A percentile compares a stretch with the other conserved stretches of the same genome.
Evolutionary conservation across 2,113 vertebrate genomes (phyloP).

Genomic region (Stegostoma tigrinum): DNA sequence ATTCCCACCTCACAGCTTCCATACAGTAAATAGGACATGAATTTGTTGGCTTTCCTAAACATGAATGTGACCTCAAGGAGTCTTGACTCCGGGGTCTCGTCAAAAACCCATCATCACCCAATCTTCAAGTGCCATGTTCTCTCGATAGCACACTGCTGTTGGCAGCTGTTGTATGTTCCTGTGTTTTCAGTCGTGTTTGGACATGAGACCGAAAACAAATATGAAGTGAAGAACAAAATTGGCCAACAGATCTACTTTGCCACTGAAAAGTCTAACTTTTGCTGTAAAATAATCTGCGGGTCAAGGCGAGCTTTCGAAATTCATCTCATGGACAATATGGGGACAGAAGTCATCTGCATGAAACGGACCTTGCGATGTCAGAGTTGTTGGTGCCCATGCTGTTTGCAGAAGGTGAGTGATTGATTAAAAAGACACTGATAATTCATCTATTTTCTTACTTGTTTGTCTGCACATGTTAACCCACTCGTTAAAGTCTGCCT

Average conservation of each 20-base stretch:
- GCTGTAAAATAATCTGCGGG: constrained; percentile 71
- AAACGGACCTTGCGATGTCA: constrained; percentile 68
- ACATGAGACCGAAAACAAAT: constrained; percentile 83
- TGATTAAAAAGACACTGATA: background rate
- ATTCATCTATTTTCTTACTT: background rate
- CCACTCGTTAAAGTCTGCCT: background rate
- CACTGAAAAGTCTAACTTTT: constrained; percentile 73
- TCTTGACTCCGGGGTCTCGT: background rate
- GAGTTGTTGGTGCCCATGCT: constrained; percentile 75
- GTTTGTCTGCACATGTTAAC: background rate
- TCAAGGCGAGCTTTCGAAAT: constrained; percentile 66
- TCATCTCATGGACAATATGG: constrained; percentile 67
- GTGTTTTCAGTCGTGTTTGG: constrained; percentile 61
- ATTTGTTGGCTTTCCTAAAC: background rate
- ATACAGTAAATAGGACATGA: background rate
- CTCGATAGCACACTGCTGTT: background rate
- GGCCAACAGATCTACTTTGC: constrained; percentile 84
- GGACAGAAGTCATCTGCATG: constrained; percentile 69
- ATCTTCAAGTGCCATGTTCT: background rate
- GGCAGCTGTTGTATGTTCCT: background rate
- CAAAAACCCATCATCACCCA: background rate
- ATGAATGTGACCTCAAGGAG: background rate
- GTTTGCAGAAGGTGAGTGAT: constrained; percentile 78
- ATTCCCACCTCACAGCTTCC: too few relatives aligned
- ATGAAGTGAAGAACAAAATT: constrained; percentile 73